Conservation (phyloP, 2,113 vertebrate genomes). For the Oxyura jamaicensis region DNA sequence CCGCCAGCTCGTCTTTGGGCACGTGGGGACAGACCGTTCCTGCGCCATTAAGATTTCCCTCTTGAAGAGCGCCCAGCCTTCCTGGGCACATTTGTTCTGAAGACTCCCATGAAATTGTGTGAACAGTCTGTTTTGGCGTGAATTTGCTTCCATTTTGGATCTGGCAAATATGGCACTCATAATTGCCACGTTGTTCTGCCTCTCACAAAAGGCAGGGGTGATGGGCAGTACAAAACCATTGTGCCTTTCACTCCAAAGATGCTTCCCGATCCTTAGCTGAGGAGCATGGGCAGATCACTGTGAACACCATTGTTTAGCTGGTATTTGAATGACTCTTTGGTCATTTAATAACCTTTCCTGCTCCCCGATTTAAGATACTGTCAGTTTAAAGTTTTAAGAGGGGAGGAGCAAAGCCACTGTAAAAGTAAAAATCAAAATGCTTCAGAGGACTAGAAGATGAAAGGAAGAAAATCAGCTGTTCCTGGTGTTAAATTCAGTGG, state of each 20-base stretch:
- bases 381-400: neutral
- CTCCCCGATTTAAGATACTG: neutral
- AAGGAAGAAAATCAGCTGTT: neutral
- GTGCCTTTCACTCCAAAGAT: neutral
- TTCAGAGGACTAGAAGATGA: neutral
- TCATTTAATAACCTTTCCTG: neutral
- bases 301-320: neutral
- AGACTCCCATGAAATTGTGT: neutral
- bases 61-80: no score
- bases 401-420: neutral
- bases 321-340: neutral
- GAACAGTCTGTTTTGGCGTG: neutral
- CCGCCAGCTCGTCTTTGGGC: no score
- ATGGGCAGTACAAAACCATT: neutral
- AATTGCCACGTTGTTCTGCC: neutral
- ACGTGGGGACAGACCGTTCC: no score
- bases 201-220: neutral
- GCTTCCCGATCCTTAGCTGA: neutral
- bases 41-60: no score
- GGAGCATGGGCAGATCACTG: neutral
- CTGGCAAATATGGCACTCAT: neutral
- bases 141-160: neutral
- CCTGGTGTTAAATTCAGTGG: neutral
- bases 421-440: neutral
- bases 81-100: no score